Conservation (phyloP, 1,140 invertebrate species). For the Coelopa frigida region DNA sequence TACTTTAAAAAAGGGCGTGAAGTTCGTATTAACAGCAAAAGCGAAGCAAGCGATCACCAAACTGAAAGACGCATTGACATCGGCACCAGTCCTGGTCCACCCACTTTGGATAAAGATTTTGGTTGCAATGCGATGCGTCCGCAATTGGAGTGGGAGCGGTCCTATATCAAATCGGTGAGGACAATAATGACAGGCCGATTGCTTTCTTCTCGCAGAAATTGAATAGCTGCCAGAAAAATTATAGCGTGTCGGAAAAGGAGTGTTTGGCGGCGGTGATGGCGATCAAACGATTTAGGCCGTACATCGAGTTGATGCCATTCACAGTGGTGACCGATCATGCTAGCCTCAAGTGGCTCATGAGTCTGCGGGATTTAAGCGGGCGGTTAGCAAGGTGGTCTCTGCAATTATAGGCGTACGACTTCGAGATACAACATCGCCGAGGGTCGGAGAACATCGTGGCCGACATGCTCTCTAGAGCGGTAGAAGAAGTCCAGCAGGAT, state of each 20-base stretch:
- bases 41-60: slow-evolving; percentile 29
- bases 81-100: slow-evolving; percentile 30
- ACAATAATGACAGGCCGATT: slow-evolving; percentile 20
- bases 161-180: slow-evolving; percentile 25
- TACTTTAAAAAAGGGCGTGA: slow-evolving; percentile 4
- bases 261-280: slow-evolving; percentile 42
- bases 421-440: slow-evolving; percentile 40
- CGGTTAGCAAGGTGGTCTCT: slow-evolving; percentile 45
- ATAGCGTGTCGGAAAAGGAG: slow-evolving; percentile 40
- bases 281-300: slow-evolving; percentile 43
- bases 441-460: slow-evolving; percentile 37
- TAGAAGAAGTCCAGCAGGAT: neutral
- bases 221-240: slow-evolving; percentile 12
- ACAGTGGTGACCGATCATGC: slow-evolving; percentile 31
- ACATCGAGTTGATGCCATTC: slow-evolving; percentile 40
- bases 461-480: slow-evolving; percentile 30
- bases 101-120: slow-evolving; percentile 31
- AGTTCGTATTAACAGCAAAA: slow-evolving; percentile 21
- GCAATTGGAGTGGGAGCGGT: slow-evolving; percentile 33
- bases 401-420: slow-evolving; percentile 40
- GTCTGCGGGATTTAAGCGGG: slow-evolving; percentile 25
- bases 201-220: slow-evolving; percentile 32
- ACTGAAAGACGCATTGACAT: slow-evolving; percentile 25
- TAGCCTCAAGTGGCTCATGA: slow-evolving; percentile 18
- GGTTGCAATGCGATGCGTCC: slow-evolving; percentile 39